Base-by-base conservation (phyloP, 2,113 vertebrate species). In the Microcebus murinus region DNA sequence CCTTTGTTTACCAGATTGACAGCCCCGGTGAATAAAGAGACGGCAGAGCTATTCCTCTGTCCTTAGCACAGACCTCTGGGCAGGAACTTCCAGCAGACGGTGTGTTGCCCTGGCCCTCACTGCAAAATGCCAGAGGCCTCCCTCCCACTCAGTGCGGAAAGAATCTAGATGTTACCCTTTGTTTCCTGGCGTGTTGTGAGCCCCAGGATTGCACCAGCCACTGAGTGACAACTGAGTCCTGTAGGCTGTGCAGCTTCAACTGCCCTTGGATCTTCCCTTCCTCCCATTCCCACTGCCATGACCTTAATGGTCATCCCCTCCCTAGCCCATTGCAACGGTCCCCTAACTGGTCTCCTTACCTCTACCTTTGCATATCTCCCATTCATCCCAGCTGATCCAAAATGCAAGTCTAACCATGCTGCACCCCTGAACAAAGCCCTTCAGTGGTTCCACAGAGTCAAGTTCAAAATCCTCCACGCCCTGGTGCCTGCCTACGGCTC, bases 1-100 rank as follows among this genome's bases (percentile, higher is more conserved):
- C 97, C 95, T 98, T 98, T 98, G 97, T 98, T 98, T 98, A 97
- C 77, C 71, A 95, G 98, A 98, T 90, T 98, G 98, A 98, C 98
- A 98, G 97, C 48, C 67, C 77, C 12, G 8, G n/a, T 61, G 61
- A 84, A 79, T 31, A 84, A 92, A 71, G 94, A 86, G 67, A 34
- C 23, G 57, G 74, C 87, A 67, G 57, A 59, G 48, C 0, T 36
- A 21, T 48, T 67, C 80, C 81, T 76, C 39, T 81, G 6, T 12
- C 52, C 79, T 52, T 31, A 79, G 14, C 48, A 65, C 52, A 71
- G 83, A 61, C 70, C 45, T 89, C 83, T 14, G 70, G 71, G 77
- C 52, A 85, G 77, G 48, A 74, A 31, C n/a, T 77, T 71, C n/a
- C 39, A 25, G 50, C 11, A 42, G 34, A 11, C n/a, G n/a, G 27